Conservation (phyloP, 23 tunicate species). For the Halocynthia aurantium region DNA sequence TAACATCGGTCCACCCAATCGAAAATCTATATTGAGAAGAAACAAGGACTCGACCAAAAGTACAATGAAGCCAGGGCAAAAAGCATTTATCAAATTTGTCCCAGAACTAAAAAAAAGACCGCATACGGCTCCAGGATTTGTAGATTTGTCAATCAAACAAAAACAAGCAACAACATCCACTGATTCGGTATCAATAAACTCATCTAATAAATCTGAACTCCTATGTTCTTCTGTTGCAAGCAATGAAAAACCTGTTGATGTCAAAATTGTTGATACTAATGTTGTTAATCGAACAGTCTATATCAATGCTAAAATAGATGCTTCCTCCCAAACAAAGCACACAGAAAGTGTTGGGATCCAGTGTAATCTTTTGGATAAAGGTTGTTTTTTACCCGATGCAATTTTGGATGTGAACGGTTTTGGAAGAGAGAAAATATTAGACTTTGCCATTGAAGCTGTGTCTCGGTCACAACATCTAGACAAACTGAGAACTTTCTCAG, state of each 20-base stretch:
- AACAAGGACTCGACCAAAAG: neutral
- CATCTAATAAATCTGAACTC: no score
- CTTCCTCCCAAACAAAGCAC: no score
- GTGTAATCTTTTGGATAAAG: neutral
- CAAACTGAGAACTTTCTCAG: conserved; percentile 12
- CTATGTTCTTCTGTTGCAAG: neutral
- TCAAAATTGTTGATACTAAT: neutral
- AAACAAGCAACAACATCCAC: neutral
- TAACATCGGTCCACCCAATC: neutral
- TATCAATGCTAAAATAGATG: no score
- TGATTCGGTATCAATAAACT: no score
- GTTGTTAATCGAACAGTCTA: neutral
- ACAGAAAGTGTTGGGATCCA: neutral
- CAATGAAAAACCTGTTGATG: neutral
- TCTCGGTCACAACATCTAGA: neutral
- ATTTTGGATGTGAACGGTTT: neutral
- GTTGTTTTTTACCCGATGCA: neutral
- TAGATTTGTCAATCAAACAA: neutral
- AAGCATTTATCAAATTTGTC: neutral
- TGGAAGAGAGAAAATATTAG: neutral
- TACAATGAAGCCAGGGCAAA: neutral
- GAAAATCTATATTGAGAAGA: neutral
- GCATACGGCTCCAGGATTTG: neutral
- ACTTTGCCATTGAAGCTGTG: conserved; percentile 1
- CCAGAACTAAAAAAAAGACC: neutral